phyloP scores from a whole-genome alignment of 2,113 vertebrate genomes.

The Piliocolobus tephrosceles region DNA sequence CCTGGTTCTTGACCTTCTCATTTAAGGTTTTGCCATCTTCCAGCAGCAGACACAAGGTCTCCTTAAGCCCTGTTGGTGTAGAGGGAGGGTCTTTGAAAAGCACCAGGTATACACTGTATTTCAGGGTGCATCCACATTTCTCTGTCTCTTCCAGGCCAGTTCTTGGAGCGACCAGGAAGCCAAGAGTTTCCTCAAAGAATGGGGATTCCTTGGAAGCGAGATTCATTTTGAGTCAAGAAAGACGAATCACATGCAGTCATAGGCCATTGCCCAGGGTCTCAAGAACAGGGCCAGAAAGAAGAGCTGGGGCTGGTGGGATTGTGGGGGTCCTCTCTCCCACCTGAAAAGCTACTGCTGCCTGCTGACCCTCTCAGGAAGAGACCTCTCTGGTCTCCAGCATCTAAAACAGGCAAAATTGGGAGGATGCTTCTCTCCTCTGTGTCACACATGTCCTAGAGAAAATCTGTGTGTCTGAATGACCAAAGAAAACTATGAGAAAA shows the following conservation, averaged over 20 bases:
- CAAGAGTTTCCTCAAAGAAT: background rate
- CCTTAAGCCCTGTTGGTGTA: background rate
- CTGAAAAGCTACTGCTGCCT: too few species aligned
- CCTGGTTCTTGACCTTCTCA: background rate
- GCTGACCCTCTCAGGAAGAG: too few species aligned
- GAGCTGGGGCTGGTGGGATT: background rate
- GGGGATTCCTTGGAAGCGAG: background rate
- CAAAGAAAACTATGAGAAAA: too few species aligned
- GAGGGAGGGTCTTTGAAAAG: background rate
- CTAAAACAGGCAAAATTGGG: too few species aligned
- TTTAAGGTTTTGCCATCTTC: background rate
- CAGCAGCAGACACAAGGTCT: background rate
- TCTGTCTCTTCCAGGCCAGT: background rate
- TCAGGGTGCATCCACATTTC: background rate
- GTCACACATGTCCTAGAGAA: too few species aligned
- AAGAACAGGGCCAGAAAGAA: background rate
- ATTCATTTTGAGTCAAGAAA: background rate
- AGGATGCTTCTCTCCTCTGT: too few species aligned
- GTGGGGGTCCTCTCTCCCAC: too few species aligned
- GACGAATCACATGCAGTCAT: background rate
- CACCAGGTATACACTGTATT: background rate
- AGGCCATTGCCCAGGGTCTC: background rate
- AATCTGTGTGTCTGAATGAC: too few species aligned
- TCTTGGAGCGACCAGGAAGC: background rate
- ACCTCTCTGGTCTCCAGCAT: too few species aligned